Evolutionary conservation across 2,113 vertebrate genomes (phyloP).

Genomic region (Solea senegalensis): DNA sequence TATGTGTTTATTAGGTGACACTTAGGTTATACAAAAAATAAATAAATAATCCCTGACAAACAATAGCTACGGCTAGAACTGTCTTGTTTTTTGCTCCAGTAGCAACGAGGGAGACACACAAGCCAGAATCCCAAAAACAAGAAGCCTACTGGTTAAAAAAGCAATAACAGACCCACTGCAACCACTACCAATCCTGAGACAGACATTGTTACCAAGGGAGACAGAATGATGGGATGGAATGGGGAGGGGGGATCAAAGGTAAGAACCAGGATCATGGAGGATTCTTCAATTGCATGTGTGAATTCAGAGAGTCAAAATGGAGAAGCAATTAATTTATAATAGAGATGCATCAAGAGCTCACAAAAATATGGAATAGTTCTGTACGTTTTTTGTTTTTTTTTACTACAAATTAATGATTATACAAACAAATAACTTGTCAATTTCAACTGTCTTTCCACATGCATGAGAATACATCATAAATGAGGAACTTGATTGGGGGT

Average conservation of each 20-base stretch:
- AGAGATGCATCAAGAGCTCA: not conserved
- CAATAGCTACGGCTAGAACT: not conserved
- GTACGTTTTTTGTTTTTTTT: no score
- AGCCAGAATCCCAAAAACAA: conserved; percentile 53
- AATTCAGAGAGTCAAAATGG: conserved; percentile 49
- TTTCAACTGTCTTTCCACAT: conserved; percentile 42
- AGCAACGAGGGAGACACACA: conserved; percentile 38
- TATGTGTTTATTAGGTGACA: no score
- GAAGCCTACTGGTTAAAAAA: conserved; percentile 73
- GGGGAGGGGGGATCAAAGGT: conserved; percentile 30
- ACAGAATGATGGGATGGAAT: conserved; percentile 28
- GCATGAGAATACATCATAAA: conserved; percentile 57
- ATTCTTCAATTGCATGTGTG: conserved; percentile 65
- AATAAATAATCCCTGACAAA: conserved; percentile 12
- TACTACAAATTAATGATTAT: no score
- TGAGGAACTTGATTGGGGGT: conserved; percentile 43
- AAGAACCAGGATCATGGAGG: conserved; percentile 46
- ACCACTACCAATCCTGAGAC: conserved; percentile 69
- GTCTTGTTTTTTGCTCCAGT: conserved; percentile 16
- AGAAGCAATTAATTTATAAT: conserved; percentile 11
- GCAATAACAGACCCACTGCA: conserved; percentile 74
- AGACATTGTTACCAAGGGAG: conserved; percentile 69
- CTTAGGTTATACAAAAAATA: not conserved
- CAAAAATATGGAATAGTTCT: not conserved
- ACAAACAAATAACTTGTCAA: not conserved